These are phyloP conservation scores for Brachionus rotundiformis DNA, from an alignment of 1,140 invertebrate genomes.

Conservation along the genomic window DNA sequence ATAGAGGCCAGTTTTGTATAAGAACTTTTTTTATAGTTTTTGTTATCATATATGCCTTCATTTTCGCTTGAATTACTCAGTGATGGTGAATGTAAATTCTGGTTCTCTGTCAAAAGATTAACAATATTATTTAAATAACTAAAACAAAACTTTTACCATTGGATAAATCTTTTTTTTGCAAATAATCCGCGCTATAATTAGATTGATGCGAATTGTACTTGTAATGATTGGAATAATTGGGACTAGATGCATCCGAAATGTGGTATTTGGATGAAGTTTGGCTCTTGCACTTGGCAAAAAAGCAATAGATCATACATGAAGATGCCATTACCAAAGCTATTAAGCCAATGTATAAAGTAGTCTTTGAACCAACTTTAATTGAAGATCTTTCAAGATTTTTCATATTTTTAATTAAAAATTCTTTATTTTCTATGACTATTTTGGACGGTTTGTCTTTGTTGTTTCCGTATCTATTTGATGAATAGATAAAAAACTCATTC, in stretches of 20 bases:
- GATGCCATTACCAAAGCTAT: neutral
- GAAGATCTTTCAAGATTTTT: constrained; percentile 36
- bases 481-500: constrained; percentile 45
- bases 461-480: constrained; percentile 33
- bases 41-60: constrained; percentile 29
- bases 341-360: neutral
- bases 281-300: constrained; percentile 12
- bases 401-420: constrained; percentile 34
- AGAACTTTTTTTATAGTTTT: constrained; percentile 4
- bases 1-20: neutral
- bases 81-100: neutral
- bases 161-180: constrained; percentile 8
- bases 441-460: constrained; percentile 40
- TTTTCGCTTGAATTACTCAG: constrained; percentile 6
- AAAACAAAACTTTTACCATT: constrained; percentile 8
- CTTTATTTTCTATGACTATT: constrained; percentile 49
- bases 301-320: constrained; percentile 16
- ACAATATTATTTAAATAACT: neutral
- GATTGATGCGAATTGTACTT: constrained; percentile 25
- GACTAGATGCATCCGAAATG: neutral
- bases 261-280: constrained; percentile 4
- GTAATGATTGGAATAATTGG: neutral
- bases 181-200: constrained; percentile 23
- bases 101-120: too few species aligned
- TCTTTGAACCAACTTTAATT: neutral